These are phyloP conservation scores for Asobara japonica DNA, from an alignment of 1,140 invertebrate genomes.

Conservation along the genomic window DNA sequence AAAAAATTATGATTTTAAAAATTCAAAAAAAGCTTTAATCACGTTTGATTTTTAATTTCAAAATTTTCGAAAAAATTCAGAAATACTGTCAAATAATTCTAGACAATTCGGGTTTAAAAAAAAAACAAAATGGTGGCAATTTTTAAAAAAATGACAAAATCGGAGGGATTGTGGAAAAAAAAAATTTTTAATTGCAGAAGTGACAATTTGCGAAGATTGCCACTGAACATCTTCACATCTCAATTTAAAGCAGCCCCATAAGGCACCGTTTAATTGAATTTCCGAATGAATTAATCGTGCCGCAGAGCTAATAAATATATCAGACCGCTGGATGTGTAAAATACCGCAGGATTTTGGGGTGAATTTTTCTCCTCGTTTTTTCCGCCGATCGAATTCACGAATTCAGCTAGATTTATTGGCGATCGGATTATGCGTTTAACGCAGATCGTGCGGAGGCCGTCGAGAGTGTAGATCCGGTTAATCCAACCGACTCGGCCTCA, in stretches of 20 bases:
- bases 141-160: too few relatives aligned
- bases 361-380: constrained; percentile 29
- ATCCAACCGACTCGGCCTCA: constrained; percentile 30
- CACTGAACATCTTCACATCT: background rate
- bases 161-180: too few relatives aligned
- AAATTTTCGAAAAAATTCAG: too few relatives aligned
- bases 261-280: background rate
- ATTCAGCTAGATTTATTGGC: constrained; percentile 34
- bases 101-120: too few relatives aligned
- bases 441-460: constrained; percentile 33
- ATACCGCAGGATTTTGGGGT: background rate
- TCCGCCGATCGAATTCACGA: constrained; percentile 38
- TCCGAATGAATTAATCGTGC: background rate
- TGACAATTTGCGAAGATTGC: too few relatives aligned
- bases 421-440: constrained; percentile 39
- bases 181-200: too few relatives aligned
- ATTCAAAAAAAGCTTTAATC: too few relatives aligned
- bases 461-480: constrained; percentile 30
- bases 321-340: background rate
- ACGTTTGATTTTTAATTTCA: too few relatives aligned
- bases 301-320: background rate
- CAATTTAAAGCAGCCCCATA: background rate
- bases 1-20: too few relatives aligned
- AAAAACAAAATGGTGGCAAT: too few relatives aligned
- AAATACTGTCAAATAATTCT: too few relatives aligned